Base-by-base conservation (phyloP, 2,113 vertebrate species). In the Merops nubicus region DNA sequence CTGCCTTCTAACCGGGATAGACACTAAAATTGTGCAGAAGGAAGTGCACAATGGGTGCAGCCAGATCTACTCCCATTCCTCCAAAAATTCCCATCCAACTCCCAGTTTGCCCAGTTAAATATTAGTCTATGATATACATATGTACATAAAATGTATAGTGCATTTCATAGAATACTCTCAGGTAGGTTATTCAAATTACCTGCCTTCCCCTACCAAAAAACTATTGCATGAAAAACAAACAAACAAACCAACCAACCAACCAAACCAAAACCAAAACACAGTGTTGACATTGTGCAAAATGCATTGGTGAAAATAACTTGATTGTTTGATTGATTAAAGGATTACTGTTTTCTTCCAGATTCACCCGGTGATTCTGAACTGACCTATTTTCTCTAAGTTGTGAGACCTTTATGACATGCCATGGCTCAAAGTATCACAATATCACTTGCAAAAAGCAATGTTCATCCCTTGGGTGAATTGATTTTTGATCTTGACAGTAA, bases 21-120 rank as follows among this genome's bases (percentile, higher is more conserved):
- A n/a, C n/a, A n/a, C n/a, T n/a, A 25, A 22, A 89, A 51, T 2
- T 26, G 36, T 15, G 31, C 1, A 45, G 18, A 50, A 15, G 16
- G 3, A 56, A 56, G 8, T 48, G 10, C 23, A 45, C 8, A 15
- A 19, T 31, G 9, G 12, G 67, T 34, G 8, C 16, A 91, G 23
- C 2, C 28, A 57, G 21, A 70, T 47, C 23, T 78, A 5, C 18
- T 77, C 12, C 31, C 22, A 65, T 1, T 9, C 12, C n/a, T 91
- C 3, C 4, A 22, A 72, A 73, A 77, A 36, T 34, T 0, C 1
- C 6, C 9, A 48, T 1, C 4, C 5, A 62, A 42, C 28, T 0
- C 1, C 22, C 29, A 34, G n/a, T 57, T 88, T 81, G 14, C 42
- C 20, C 36, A 22, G 2, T 6, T n/a, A 3, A 42, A 40, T 8